These are phyloP conservation scores for Polyommatus icarus DNA, from an alignment of 2,888 invertebrate genomes.

Conservation along the genomic window DNA sequence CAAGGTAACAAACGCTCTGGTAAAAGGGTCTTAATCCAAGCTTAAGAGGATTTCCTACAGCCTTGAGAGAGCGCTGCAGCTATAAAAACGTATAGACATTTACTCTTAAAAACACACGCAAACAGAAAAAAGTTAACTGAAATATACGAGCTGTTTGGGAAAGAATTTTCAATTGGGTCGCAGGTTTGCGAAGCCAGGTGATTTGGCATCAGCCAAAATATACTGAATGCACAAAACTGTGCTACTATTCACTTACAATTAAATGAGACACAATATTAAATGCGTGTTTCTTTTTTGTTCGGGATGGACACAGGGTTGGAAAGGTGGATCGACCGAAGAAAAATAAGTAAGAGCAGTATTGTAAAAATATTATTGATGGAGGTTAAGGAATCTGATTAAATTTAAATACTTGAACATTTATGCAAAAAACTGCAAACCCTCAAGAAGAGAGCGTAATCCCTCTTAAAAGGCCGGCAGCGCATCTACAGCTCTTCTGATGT, in stretches of 20 bases:
- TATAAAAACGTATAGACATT: not conserved
- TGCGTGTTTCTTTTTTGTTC: not conserved
- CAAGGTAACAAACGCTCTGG: not conserved
- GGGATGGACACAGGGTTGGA: not conserved
- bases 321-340: not conserved
- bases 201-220: not conserved
- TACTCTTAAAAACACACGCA: not conserved
- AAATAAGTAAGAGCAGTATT: too few relatives aligned
- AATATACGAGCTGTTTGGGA: not conserved
- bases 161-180: not conserved
- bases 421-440: too few relatives aligned
- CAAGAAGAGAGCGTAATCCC: too few relatives aligned
- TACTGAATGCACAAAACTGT: not conserved
- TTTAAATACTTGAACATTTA: too few relatives aligned
- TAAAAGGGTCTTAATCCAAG: conserved; percentile 14
- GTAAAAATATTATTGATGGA: too few relatives aligned
- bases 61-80: not conserved
- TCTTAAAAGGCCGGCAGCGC: too few relatives aligned
- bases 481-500: too few relatives aligned
- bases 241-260: not conserved
- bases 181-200: not conserved
- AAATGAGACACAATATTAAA: not conserved
- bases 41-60: conserved; percentile 1
- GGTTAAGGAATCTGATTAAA: too few relatives aligned
- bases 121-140: not conserved